Evolutionary conservation across 2,113 vertebrate species (phyloP), one percentile per base, ranked within the genome.

Genomic region (Ictidomys tridecemlineatus): DNA sequence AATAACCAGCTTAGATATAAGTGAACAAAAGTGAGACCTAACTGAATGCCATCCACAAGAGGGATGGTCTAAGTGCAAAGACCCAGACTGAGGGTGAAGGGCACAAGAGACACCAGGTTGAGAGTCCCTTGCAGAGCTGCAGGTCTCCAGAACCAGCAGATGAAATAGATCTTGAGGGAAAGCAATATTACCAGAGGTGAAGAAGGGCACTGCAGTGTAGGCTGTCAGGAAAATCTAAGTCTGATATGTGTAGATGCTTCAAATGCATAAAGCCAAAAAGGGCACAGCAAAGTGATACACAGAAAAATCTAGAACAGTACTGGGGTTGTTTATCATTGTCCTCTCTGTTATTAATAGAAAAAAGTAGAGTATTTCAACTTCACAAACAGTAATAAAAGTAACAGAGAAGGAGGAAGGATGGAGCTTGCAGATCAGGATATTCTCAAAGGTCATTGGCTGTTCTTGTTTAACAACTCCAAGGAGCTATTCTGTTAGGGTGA

Each of bases 341-440:
- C 42, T 85, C 58, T 94, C 26, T 76, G n/a, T 80, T 79, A 74
- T 58, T 94, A 37, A 69, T 67, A 89, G 88, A 78, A 94, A 82
- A 87, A 95, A 89, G 92, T 69, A 53, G 39, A 79, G 61, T 48
- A 73, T 89, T 34, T 73, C 86, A 79, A 48, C 48, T 83, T 91
- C 18, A 63, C 22, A 91, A 61, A 73, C 24, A 8, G n/a, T 90
- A 84, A 32, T 42, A 80, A 48, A 67, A 67, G 18, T 91, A 26
- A 89, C 28, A 12, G 22, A 56, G 51, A 26, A 87, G 53, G 61
- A 92, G 65, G 72, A 83, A 12, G 22, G 13, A 53, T 90, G 32
- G 8, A 76, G 56, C 77, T 93, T 73, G 18, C 32, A 93, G 78
- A 85, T 2, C 77, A 18, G 11, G 37, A 34, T 70, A 45, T 26